phyloP scores from a whole-genome alignment of 2,113 vertebrate species.

The Plecturocebus donacophilus region DNA sequence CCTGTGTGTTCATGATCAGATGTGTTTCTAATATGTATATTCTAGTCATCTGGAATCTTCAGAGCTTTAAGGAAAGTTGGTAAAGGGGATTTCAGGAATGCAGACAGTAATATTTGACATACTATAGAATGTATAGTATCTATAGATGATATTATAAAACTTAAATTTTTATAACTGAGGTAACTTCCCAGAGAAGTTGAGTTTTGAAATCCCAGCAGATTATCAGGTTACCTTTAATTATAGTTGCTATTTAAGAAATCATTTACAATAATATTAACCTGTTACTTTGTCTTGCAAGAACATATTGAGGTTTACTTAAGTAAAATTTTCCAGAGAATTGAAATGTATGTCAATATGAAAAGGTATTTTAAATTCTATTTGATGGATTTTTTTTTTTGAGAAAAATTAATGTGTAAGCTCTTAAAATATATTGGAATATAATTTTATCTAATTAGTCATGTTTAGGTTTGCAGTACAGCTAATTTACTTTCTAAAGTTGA shows the following conservation, averaged over 20 bases:
- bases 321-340: conserved; percentile 27
- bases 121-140: neutral
- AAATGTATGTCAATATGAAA: neutral
- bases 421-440: neutral
- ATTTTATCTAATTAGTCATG: neutral
- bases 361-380: conserved; percentile 14
- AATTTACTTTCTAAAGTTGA: neutral
- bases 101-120: neutral
- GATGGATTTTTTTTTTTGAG: neutral
- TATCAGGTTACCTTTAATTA: neutral
- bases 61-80: neutral
- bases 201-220: neutral
- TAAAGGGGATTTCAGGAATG: neutral
- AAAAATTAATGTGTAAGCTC: neutral
- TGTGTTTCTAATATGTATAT: neutral
- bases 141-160: neutral
- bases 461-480: neutral
- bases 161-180: neutral
- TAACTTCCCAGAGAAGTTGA: neutral
- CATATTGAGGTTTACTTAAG: neutral
- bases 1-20: neutral
- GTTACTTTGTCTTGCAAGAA: neutral
- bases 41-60: neutral
- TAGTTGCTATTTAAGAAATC: neutral
- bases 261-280: neutral